Base-by-base conservation (phyloP, 2,797 vertebrate genomes). In the Xenops minutus region DNA sequence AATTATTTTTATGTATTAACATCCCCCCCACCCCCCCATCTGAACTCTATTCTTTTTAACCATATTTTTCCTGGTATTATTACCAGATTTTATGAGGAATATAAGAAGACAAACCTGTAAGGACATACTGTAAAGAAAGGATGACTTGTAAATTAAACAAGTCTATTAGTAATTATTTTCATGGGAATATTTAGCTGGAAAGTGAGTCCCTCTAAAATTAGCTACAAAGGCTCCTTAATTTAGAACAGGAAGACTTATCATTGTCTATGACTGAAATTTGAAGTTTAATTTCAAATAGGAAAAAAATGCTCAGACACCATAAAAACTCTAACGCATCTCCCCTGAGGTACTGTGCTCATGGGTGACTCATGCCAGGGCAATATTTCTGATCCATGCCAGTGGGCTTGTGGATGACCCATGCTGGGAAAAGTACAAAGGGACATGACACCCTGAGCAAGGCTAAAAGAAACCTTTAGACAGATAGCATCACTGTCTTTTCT, bases 391-490 rank as follows among this genome's bases (percentile, higher is more conserved):
- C 43, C 43, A 44, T 44, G 8, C 16, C 12, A 51, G 7, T 0
- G 1, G 7, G 9, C 37, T 30, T 58, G 52, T 36, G 37, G 36
- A 22, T 43, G 36, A 22, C 17, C 52, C 36, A 10, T 32, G 19
- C 43, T 56, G 16, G 7, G 5, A 7, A 7, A 41, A 37, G 18
- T 14, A 58, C 10, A 59, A 73, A 58, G 7, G 6, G 12, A 12
- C 22, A 13, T 39, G 13, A 58, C 9, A 46, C 4, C 4, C 7
- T 51, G 20, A 7, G 21, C 1, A 0, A 62, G 10, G 6, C 7
- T 52, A 44, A 52, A 56, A 68, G 15, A 8, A 43, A 2, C 6
- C 8, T 62, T 48, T 24, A 17, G 29, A 14, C 6, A 66, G 4
- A 36, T 5, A 41, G 7, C 32, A 21, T 56, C 32, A 17, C 29